Evolutionary conservation across 2,113 vertebrate genomes (phyloP).

Genomic region (Oreochromis aureus): DNA sequence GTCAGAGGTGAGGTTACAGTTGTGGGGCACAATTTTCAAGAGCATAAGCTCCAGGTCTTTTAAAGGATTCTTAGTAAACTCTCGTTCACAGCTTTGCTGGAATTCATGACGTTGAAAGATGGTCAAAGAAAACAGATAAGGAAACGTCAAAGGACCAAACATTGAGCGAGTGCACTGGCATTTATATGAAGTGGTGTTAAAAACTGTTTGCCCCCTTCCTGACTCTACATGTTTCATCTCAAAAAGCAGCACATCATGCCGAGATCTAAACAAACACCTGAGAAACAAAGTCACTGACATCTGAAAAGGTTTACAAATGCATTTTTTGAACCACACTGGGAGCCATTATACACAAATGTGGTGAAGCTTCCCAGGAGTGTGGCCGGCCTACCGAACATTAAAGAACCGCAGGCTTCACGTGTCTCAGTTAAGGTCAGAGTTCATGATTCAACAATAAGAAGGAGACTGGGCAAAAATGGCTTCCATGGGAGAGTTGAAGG

Average conservation of each 20-base stretch:
- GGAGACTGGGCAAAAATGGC: not conserved
- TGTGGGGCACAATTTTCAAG: not conserved
- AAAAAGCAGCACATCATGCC: not conserved
- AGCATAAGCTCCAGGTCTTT: not conserved
- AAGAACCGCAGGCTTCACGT: not conserved
- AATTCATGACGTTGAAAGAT: not conserved
- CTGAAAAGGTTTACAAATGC: not conserved
- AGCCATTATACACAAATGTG: not conserved
- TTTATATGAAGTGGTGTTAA: not conserved
- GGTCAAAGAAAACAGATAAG: not conserved
- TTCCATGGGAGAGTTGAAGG: not conserved
- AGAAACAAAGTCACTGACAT: not conserved
- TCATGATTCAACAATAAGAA: not conserved
- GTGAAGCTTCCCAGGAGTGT: not conserved
- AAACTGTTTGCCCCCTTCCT: not conserved
- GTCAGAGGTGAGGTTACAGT: constrained; percentile 12
- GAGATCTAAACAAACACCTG: not conserved
- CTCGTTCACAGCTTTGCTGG: not conserved
- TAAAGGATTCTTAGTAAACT: too few species aligned
- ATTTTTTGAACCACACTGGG: not conserved
- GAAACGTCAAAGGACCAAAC: not conserved
- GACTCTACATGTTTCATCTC: not conserved
- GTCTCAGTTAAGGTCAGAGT: not conserved
- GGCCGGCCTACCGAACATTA: not conserved
- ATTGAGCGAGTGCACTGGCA: not conserved